Base-by-base conservation (phyloP, 2,797 vertebrate genomes). In the Typhlichthys eigenmanni region DNA sequence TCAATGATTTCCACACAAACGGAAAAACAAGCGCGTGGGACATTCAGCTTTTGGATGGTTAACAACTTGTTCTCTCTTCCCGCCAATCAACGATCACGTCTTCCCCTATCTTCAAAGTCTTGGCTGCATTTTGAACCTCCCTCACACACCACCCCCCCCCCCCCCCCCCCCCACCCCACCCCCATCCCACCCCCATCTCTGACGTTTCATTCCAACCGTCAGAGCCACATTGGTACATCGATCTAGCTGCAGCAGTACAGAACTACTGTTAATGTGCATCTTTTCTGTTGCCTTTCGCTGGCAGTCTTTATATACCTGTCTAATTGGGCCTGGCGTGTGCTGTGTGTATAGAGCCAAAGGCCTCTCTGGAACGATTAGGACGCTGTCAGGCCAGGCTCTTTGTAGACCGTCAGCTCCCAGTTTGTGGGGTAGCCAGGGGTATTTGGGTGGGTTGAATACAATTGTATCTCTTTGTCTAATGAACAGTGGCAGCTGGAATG, bases 291-390 rank as follows among this genome's bases (percentile, higher is more conserved):
- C 55, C 62, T 63, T 74, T 76, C 71, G 60, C 74, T 76, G 84
- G 71, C 84, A 78, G 71, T 66, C 66, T 83, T 74, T 82, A 71
- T 78, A 79, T 71, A 87, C 85, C 84, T 82, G 73, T 80, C 83
- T 90, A 89, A 91, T 90, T 90, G 79, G 77, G 65, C 65, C 74
- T 86, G 85, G 80, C 72, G 34, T 85, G 81, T 85, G 75, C 71
- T 74, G 78, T 69, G 69, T 83, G 86, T 87, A 79, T 75, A 74
- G 78, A 83, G 84, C 84, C 79, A 79, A 67, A 64, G 70, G 79
- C 78, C 80, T 85, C 76, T 91, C 83, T 58, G 72, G 73, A 71
- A 72, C 64, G 65, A 90, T 90, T 89, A 91, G 74, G 73, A 81
- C 69, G 70, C 76, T 75, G 82, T 85, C 84, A 87, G 69, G 78